Conservation (phyloP, 2,888 invertebrate species). For the Hartigia nigra region DNA sequence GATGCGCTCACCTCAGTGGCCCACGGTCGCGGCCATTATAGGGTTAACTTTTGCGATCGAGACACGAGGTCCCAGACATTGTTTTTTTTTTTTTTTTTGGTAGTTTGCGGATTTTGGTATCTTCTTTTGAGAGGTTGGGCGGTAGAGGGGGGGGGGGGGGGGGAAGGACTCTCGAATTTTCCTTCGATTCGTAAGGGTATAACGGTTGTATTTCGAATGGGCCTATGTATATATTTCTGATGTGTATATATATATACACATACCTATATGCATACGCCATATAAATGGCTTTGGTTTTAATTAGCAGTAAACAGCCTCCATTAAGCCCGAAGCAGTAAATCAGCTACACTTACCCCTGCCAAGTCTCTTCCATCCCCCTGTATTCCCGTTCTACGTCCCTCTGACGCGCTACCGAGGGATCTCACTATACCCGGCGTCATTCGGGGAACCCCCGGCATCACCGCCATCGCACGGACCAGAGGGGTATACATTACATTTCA, state of each 20-base stretch:
- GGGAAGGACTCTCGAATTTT: not conserved
- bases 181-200: not conserved
- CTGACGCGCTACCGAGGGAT: slow-evolving; percentile 6
- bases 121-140: no score
- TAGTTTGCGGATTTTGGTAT: not conserved
- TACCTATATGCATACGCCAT: slow-evolving; percentile 16
- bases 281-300: slow-evolving; percentile 63
- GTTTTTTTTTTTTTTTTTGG: not conserved
- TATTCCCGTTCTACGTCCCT: not conserved
- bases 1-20: slow-evolving; percentile 28
- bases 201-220: not conserved
- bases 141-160: not conserved
- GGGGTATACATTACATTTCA: slow-evolving; percentile 60
- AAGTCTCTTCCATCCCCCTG: not conserved
- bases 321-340: slow-evolving; percentile 62
- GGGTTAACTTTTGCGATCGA: slow-evolving; percentile 4
- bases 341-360: slow-evolving; percentile 56
- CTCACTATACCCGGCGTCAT: slow-evolving; percentile 25
- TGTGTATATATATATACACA: not conserved
- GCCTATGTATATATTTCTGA: not conserved
- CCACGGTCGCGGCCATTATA: slow-evolving; percentile 27
- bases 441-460: slow-evolving; percentile 28
- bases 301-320: slow-evolving; percentile 64
- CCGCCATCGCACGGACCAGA: slow-evolving; percentile 27
- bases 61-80: not conserved